Percentiles rank a stretch among this genome's conserved stretches.
phyloP scores from a whole-genome alignment of 37 sponge, comb jelly and placozoan species.

The Hexactinellida sp. region DNA sequence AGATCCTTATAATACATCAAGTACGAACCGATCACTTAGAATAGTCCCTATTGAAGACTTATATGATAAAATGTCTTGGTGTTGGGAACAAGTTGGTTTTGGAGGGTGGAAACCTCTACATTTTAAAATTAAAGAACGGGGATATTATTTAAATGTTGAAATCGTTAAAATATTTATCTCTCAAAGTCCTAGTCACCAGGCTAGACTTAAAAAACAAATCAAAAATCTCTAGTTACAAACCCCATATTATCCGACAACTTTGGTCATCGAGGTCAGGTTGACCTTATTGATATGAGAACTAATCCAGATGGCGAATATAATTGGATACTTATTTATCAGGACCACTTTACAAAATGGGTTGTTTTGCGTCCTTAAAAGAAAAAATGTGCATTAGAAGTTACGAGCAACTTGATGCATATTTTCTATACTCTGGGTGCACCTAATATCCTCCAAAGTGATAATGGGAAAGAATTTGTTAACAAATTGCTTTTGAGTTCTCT shows the following conservation, averaged over 20 bases:
- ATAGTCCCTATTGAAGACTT: neutral
- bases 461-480: slow-evolving; percentile 10
- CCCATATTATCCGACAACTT: neutral
- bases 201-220: neutral
- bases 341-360: neutral
- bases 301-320: slow-evolving; percentile 4
- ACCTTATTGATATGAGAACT: slow-evolving; percentile 12
- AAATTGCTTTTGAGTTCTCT: neutral
- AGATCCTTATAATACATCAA: neutral
- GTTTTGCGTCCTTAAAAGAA: neutral
- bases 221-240: neutral
- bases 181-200: neutral
- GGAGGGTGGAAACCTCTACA: neutral
- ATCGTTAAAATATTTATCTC: neutral
- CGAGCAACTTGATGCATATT: neutral
- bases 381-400: neutral
- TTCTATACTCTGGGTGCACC: neutral
- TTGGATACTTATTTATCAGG: neutral
- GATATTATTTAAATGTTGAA: neutral
- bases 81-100: neutral
- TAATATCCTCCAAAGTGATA: neutral
- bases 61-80: neutral
- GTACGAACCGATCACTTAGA: neutral
- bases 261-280: neutral
- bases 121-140: neutral